Evolutionary conservation across 2,797 vertebrate species (phyloP).

Genomic region (Sebastes oblongus): DNA sequence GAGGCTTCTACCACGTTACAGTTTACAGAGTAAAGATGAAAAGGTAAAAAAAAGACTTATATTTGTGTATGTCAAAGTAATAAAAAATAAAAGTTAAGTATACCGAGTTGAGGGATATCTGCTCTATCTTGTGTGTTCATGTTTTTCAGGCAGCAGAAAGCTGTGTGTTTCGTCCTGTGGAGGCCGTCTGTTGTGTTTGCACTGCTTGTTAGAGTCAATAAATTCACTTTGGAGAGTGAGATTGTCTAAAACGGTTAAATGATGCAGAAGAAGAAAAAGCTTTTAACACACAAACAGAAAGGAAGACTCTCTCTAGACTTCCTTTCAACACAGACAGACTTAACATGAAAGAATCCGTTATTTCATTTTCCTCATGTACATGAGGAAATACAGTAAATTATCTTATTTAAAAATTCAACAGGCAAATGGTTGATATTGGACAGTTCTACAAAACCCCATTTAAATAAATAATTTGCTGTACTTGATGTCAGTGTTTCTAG

Average conservation of each 20-base stretch:
- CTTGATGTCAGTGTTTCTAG: too few relatives aligned
- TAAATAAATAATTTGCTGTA: too few relatives aligned
- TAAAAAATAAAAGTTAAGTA: background rate
- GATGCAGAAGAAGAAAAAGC: background rate
- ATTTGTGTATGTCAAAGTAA: background rate
- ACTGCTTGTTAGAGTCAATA: background rate
- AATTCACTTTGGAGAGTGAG: background rate
- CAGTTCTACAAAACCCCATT: too few relatives aligned
- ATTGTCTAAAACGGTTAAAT: background rate
- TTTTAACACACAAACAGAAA: background rate
- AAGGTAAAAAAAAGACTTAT: background rate
- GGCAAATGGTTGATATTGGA: too few relatives aligned
- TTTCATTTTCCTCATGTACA: too few relatives aligned
- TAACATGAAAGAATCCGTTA: too few relatives aligned
- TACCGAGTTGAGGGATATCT: background rate
- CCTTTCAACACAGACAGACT: too few relatives aligned
- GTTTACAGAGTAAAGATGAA: background rate
- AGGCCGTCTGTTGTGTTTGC: background rate
- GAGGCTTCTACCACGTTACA: background rate
- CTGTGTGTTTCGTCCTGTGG: background rate
- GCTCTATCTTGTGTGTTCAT: too few relatives aligned
- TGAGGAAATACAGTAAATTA: too few relatives aligned
- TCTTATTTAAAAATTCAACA: too few relatives aligned
- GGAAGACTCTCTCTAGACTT: too few relatives aligned
- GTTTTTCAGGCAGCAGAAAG: background rate